Evolutionary conservation across 2,113 vertebrate genomes (phyloP).

Genomic region (Ivindomyrus marchei): DNA sequence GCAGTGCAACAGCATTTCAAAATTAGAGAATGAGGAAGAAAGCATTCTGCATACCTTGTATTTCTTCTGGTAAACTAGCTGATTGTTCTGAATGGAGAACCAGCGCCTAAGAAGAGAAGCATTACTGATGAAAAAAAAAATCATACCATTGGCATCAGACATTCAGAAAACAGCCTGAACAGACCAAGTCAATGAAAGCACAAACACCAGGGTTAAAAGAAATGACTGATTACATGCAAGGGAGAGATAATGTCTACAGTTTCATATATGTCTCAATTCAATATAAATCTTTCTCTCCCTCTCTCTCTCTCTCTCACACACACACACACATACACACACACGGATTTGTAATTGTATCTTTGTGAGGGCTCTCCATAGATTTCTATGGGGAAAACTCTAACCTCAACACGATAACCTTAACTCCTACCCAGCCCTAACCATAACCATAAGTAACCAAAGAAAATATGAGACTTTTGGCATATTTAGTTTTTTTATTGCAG

Average conservation of each 20-base stretch:
- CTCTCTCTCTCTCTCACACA: no score
- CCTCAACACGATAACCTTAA: no score
- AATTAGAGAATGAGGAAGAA: not conserved
- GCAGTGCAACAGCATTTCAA: not conserved
- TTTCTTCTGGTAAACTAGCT: conserved; percentile 97
- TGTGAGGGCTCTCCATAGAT: no score
- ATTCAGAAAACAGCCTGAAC: not conserved
- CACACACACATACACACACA: no score
- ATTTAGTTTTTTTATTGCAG: no score
- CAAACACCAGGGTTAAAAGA: not conserved
- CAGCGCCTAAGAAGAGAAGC: conserved; percentile 70
- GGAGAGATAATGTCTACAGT: not conserved
- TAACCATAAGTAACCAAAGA: no score
- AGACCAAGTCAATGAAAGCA: not conserved
- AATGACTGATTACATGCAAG: not conserved
- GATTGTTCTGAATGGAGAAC: conserved; percentile 99
- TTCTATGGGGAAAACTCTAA: no score
- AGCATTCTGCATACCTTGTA: conserved; percentile 72
- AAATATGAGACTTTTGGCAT: no score
- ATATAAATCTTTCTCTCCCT: not conserved
- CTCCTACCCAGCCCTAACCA: no score
- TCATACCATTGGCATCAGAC: not conserved
- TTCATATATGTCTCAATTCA: not conserved
- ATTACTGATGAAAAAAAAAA: not conserved
- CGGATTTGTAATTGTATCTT: no score